Conservation (phyloP, 2,888 invertebrate species). For the Nudaria mundana region DNA sequence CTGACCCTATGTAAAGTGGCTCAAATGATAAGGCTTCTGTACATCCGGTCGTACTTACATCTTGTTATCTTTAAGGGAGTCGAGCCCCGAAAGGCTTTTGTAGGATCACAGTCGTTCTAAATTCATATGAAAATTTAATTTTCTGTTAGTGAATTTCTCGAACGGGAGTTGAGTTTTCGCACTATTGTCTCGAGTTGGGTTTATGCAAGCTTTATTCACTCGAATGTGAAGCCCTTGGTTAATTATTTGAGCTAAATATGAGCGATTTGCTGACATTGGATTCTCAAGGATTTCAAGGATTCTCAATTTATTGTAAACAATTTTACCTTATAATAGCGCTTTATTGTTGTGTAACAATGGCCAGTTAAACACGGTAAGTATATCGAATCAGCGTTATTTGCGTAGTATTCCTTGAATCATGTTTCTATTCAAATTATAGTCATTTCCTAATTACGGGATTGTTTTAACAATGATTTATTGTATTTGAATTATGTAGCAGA, state of each 20-base stretch:
- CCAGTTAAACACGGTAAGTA: conserved; percentile 37
- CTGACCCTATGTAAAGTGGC: conserved; percentile 66
- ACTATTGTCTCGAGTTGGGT: conserved; percentile 67
- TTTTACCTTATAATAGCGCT: conserved; percentile 59
- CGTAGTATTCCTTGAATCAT: conserved; percentile 31
- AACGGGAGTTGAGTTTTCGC: conserved; percentile 65
- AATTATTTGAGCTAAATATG: conserved; percentile 74
- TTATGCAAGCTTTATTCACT: conserved; percentile 68
- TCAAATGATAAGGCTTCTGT: conserved; percentile 59
- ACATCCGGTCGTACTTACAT: conserved; percentile 63
- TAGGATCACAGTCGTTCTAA: conserved; percentile 62
- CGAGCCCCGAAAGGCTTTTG: conserved; percentile 64
- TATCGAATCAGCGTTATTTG: conserved; percentile 47
- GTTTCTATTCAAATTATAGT: conserved; percentile 10
- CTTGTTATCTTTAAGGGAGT: conserved; percentile 66
- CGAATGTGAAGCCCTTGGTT: conserved; percentile 68
- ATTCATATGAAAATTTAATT: conserved; percentile 78
- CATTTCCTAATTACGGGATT: conserved; percentile 7
- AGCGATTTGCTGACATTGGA: conserved; percentile 62
- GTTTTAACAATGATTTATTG: background rate
- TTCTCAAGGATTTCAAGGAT: conserved; percentile 71
- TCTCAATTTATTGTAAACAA: too few species aligned
- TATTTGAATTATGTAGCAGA: background rate
- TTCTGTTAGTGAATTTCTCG: conserved; percentile 70
- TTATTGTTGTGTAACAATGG: conserved; percentile 62